A percentile compares a stretch with the other conserved stretches of the same genome.
Evolutionary conservation across 2,113 vertebrate species (phyloP).

Genomic region (Tapirus terrestris): DNA sequence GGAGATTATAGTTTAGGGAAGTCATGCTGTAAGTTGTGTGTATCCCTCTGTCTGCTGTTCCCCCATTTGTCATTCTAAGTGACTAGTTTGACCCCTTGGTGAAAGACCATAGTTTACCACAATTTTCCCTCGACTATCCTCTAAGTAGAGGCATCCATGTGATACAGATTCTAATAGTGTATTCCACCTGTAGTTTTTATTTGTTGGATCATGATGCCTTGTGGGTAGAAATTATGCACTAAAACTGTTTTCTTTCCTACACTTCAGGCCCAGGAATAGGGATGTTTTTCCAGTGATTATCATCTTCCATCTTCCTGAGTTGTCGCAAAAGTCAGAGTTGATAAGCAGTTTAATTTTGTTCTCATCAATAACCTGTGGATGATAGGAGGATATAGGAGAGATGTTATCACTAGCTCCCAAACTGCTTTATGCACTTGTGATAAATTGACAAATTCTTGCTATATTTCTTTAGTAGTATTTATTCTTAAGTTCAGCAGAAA

Average conservation of each 20-base stretch:
- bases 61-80: neutral
- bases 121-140: neutral
- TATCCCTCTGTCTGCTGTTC: neutral
- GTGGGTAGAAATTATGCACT: neutral
- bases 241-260: neutral
- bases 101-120: neutral
- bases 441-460: conserved; percentile 39
- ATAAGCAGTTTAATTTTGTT: conserved; percentile 69
- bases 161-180: neutral
- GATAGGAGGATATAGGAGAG: conserved; percentile 8
- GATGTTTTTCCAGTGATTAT: neutral
- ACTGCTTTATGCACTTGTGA: neutral
- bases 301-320: conserved; percentile 45
- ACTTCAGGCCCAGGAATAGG: neutral
- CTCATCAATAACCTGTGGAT: conserved; percentile 49
- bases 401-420: conserved; percentile 26
- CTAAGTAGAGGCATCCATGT: neutral
- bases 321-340: conserved; percentile 57
- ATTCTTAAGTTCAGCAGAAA: conserved; percentile 13
- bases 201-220: neutral
- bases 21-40: neutral
- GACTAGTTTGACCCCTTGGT: neutral
- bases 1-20: neutral
- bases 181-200: neutral
- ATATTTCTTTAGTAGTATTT: conserved; percentile 34